These are phyloP conservation scores for Motacilla tschutschensis DNA, from an alignment of 2,113 vertebrate species.

Conservation along the genomic window DNA sequence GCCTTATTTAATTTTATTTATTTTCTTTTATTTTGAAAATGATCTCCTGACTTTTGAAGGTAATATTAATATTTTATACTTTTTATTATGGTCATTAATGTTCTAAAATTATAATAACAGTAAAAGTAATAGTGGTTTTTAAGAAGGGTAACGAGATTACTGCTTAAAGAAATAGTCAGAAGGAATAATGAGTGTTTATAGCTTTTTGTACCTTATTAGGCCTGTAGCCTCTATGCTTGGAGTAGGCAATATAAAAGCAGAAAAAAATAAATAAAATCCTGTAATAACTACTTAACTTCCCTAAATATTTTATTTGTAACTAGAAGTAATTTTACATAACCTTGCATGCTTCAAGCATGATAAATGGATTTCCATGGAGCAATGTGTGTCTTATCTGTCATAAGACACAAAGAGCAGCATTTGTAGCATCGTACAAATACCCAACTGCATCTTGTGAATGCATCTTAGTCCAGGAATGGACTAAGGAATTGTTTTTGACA, in stretches of 20 bases:
- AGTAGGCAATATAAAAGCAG: background rate
- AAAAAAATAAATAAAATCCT: background rate
- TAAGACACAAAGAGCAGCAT: background rate
- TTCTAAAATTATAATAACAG: background rate
- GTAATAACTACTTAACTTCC: background rate
- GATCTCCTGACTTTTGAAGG: background rate
- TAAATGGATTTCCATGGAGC: background rate
- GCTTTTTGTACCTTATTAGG: background rate
- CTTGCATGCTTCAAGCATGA: background rate
- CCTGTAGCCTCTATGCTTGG: background rate
- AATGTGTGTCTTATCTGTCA: background rate
- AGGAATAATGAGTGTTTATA: background rate
- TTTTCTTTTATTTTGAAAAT: background rate
- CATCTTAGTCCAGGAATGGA: background rate
- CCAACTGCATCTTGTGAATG: background rate
- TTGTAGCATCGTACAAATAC: background rate
- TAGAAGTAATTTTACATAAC: background rate
- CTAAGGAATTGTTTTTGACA: background rate
- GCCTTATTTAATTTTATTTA: background rate
- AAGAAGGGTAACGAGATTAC: background rate
- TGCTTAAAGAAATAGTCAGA: background rate
- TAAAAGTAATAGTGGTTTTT: background rate
- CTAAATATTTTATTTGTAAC: background rate
- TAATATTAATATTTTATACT: background rate
- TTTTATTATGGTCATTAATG: background rate